These are phyloP conservation scores for Ceratosolen solmsi DNA, from an alignment of 1,140 invertebrate genomes.

Conservation along the genomic window DNA sequence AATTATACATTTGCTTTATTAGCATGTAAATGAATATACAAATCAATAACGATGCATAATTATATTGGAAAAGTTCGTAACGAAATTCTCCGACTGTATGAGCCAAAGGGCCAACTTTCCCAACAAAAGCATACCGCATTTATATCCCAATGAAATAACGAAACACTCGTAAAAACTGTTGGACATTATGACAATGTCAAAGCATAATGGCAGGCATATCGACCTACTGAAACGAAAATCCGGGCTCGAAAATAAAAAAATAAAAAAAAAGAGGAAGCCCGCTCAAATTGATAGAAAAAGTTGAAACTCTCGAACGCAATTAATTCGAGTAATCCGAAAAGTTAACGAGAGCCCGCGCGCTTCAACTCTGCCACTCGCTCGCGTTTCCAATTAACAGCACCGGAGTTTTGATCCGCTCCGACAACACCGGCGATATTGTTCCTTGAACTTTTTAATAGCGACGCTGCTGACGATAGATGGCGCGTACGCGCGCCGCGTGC, in stretches of 20 bases:
- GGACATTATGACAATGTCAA: background rate
- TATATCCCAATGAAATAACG: background rate
- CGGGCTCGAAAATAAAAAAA: too few relatives aligned
- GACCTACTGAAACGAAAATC: background rate
- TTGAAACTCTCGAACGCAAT: slow-evolving; percentile 50
- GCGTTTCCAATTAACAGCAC: slow-evolving; percentile 53
- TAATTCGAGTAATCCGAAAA: slow-evolving; percentile 53
- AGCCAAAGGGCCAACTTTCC: background rate
- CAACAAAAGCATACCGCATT: background rate
- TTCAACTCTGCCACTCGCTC: slow-evolving; percentile 4
- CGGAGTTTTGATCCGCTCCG: slow-evolving; percentile 49
- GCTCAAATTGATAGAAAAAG: slow-evolving; percentile 47
- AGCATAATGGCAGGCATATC: background rate
- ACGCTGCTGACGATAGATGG: background rate
- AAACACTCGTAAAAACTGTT: background rate
- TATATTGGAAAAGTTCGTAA: background rate
- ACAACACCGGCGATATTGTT: slow-evolving; percentile 49
- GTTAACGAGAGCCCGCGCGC: slow-evolving; percentile 48
- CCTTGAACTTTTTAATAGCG: slow-evolving; percentile 43
- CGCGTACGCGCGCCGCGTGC: background rate
- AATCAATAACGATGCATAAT: background rate
- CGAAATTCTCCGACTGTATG: background rate
- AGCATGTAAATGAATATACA: background rate
- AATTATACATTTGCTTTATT: background rate
- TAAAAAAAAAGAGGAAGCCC: background rate